Base-by-base conservation (phyloP, 2,888 invertebrate genomes). In the Caradrina kadenii region DNA sequence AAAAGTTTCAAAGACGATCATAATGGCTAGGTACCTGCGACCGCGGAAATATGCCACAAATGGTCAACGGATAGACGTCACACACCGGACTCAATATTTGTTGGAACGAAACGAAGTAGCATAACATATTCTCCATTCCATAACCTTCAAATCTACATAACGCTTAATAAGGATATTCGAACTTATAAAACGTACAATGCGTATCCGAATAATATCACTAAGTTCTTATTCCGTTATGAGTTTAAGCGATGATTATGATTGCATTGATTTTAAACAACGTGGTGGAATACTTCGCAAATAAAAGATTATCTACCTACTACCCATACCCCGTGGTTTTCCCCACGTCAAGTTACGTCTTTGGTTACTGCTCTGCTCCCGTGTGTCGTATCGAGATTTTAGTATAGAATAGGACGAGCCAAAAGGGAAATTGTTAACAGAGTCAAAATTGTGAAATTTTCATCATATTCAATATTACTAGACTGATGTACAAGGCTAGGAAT, bases 31-130 rank as follows among this genome's bases (percentile, higher is more conserved):
- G 35, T 35, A 35, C 31, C 13, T 67, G 58, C 59, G 60, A 31
- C 35, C 7, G 50, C 72, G 49, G 42, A 42, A 55, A 10, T 62
- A 69, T 2, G 31, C 39, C 26, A 42, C 39, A 11, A 55, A 45
- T 45, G 45, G 15, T 45, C 17, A 45, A 50, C 15, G 26, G 5
- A 52, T 48, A 73, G 67, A 73, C 73, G 73, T 73, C 73, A 73
- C 1, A 48, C n/a, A 39, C 11, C n/a, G 10, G 42, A 52, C 39
- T 61, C 39, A 59, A 65, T 72, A 48, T 67, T 66, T 61, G 50
- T 35, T 56, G 26, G 58, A 21, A 48, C n/a, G 15, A 11, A 19
- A 54, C 42, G 26, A 52, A n/a, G 45, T 45, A 11, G 5, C 45
- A n/a, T 50, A 26, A 26, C 4, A 3, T 26, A 26, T 26, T 26